Conservation (phyloP, 2,797 vertebrate genomes). For the Chelidonichthys spinosus region DNA sequence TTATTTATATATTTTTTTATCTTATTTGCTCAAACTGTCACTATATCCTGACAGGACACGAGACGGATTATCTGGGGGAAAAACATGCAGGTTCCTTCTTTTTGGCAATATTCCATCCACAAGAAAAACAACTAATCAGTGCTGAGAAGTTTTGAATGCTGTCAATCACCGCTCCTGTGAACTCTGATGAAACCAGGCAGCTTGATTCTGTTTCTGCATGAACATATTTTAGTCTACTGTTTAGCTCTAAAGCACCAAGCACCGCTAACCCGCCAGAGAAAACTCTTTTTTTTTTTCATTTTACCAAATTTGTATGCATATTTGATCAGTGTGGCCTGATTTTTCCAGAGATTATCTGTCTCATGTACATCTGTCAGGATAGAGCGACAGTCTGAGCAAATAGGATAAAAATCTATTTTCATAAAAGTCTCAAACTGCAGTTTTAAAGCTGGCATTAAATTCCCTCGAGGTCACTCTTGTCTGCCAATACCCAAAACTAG, state of each 20-base stretch:
- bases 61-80: not conserved
- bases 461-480: not conserved
- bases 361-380: not conserved
- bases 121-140: not conserved
- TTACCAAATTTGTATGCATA: not conserved
- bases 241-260: too few species aligned
- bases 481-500: slow-evolving; percentile 3
- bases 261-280: too few species aligned
- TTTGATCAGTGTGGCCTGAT: not conserved
- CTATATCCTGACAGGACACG: not conserved
- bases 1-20: not conserved
- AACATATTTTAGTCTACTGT: too few species aligned
- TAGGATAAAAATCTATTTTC: not conserved
- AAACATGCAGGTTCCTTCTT: not conserved
- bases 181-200: too few species aligned
- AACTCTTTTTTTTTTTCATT: not conserved
- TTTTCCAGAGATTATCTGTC: not conserved
- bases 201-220: too few species aligned
- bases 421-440: not conserved
- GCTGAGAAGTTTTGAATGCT: not conserved
- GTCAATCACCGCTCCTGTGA: too few species aligned
- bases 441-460: slow-evolving; percentile 19
- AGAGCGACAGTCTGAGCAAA: not conserved
- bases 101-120: not conserved
- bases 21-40: not conserved